Evolutionary conservation across 2,888 invertebrate species (phyloP).

Genomic region (Agriopis marginaria): DNA sequence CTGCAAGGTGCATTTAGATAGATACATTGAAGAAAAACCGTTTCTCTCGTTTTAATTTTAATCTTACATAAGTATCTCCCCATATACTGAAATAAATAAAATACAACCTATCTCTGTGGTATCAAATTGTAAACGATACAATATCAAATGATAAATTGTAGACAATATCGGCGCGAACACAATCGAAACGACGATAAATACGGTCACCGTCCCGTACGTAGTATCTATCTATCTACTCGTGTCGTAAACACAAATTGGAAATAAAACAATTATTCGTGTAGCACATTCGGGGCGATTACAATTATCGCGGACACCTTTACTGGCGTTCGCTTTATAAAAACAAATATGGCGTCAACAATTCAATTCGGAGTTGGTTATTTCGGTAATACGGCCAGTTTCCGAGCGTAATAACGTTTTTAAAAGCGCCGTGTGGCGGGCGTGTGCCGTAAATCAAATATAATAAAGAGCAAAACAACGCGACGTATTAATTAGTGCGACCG

Average conservation of each 20-base stretch:
- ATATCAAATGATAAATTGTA: constrained; percentile 37
- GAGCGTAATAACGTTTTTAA: constrained; percentile 75
- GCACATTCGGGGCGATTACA: constrained; percentile 60
- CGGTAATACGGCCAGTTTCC: constrained; percentile 65
- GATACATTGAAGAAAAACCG: too few relatives aligned
- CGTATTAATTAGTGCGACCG: constrained; percentile 73
- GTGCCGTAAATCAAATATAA: constrained; percentile 75
- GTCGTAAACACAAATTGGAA: constrained; percentile 53
- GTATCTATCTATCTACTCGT: constrained; percentile 16
- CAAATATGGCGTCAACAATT: constrained; percentile 72
- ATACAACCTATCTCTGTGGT: background rate
- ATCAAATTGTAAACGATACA: constrained; percentile 27
- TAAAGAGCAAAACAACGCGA: constrained; percentile 75
- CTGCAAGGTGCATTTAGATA: too few relatives aligned
- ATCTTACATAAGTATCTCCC: too few relatives aligned
- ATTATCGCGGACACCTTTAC: constrained; percentile 67
- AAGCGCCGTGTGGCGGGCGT: constrained; percentile 61
- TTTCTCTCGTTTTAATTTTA: too few relatives aligned
- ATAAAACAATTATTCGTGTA: constrained; percentile 57
- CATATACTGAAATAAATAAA: background rate
- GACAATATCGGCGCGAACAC: constrained; percentile 33
- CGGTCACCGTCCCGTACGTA: constrained; percentile 22
- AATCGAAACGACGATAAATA: constrained; percentile 41
- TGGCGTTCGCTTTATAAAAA: constrained; percentile 64
- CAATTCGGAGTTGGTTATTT: constrained; percentile 73